These are phyloP conservation scores for Numida meleagris DNA, from an alignment of 2,113 vertebrate species.

Conservation along the genomic window DNA sequence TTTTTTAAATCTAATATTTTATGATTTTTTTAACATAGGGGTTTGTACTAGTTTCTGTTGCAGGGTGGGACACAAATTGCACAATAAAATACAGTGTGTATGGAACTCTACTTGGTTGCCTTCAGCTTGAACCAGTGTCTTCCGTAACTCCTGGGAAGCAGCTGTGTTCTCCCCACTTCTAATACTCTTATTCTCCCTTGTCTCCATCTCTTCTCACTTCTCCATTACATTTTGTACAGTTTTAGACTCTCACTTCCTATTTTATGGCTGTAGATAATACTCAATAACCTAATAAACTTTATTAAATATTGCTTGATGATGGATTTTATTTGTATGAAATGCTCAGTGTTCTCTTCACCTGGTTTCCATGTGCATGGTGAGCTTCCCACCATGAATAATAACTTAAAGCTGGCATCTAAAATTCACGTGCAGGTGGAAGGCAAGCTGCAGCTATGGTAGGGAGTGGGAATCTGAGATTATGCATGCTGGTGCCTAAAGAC, in stretches of 20 bases:
- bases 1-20: slow-evolving; percentile 59
- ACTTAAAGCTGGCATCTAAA: fast-evolving
- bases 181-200: neutral
- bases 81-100: slow-evolving; percentile 12
- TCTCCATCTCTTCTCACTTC: neutral
- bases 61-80: slow-evolving; percentile 36
- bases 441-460: neutral
- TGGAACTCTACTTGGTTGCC: slow-evolving; percentile 33
- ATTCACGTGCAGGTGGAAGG: neutral
- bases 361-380: neutral
- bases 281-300: slow-evolving; percentile 90
- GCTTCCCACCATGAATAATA: neutral
- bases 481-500: neutral
- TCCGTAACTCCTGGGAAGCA: slow-evolving; percentile 3
- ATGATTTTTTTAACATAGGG: neutral
- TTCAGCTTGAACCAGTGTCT: slow-evolving; percentile 42
- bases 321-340: neutral
- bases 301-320: slow-evolving; percentile 76
- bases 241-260: slow-evolving; percentile 80
- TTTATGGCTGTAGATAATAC: slow-evolving; percentile 88
- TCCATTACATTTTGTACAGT: slow-evolving; percentile 78
- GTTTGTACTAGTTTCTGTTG: slow-evolving; percentile 29
- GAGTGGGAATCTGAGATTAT: too few relatives aligned
- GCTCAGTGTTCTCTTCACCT: fast-evolving
- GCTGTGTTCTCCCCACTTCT: slow-evolving; percentile 34